Base-by-base conservation (phyloP, 2,797 vertebrate genomes). In the Sebastes paucispinis region DNA sequence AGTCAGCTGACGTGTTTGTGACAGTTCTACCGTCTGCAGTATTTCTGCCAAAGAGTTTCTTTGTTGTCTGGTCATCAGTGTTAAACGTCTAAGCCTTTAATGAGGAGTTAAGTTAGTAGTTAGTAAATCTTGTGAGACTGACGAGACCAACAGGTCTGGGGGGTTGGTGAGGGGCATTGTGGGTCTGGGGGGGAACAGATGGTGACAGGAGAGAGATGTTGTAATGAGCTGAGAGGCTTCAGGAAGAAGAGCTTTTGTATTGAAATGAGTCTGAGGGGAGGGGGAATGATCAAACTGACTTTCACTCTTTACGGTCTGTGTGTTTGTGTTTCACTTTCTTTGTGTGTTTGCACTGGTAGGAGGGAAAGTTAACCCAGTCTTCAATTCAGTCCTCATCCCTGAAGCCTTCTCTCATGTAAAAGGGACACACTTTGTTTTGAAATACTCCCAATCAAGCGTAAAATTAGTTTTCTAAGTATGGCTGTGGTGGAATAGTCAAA, bases 141-240 rank as follows among this genome's bases (percentile, higher is more conserved):
- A 59, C 43, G 54, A 55, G 69, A 79, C 77, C 80, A 81, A 80
- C 88, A 87, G 79, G 90, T 91, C 78, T 74, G 25, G 5, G 60
- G 57, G 74, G 32, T n/a, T 39, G 64, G 54, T 24, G 62, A 7
- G 64, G 57, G 72, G 34, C 22, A 20, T 65, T 80, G 80, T 78
- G 82, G 55, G 73, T 70, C 29, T 8, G 50, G 62, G 66, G 27
- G 32, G 73, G 50, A 83, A 72, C 92, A 93, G 89, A 93, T 93
- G 94, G 92, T 76, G 80, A 75, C 24, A 32, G 67, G 27, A 29
- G 75, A 80, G 78, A 63, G 29, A 73, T 34, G 87, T 22, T 79
- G 77, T 77, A 82, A 82, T 72, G 78, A 79, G 80, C 70, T 6
- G 43, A 65, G 69, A 50, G 59, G n/a, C 66, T 76, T 77, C 74